Base-by-base conservation (phyloP, 2,888 invertebrate species). In the Torymus auratus region DNA sequence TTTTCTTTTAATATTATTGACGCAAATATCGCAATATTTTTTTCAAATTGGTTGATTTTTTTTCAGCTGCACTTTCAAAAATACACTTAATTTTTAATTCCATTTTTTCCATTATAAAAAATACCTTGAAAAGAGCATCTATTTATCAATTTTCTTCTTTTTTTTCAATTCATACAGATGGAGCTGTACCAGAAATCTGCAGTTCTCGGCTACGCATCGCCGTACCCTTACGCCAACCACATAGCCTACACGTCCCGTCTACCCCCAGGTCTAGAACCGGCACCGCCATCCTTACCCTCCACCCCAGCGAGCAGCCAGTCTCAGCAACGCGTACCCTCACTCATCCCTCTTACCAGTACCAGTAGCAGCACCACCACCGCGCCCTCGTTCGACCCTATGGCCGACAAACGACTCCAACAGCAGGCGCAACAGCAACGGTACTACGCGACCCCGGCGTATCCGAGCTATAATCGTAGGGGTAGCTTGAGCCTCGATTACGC, bases 181-280 rank as follows among this genome's bases (percentile, higher is more conserved):
- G 62, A 78, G 1, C 20, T 73, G 0, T 78, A 69, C 52, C 55
- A 68, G 20, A 78, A 68, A 14, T 13, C 67, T 1, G 1, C 62
- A 10, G 13, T 50, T 0, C 11, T 73, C 15, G 15, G 15, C 10
- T 68, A 62, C 50, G 41, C 11, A 3, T 12, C 53, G 1, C 56
- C 55, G 4, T 73, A 73, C 10, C 73, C 72, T 0, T 78, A 71
- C 53, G 23, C 15, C 5, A 10, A 53, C 20, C 7, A 58, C 12
- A n/a, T 74, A n/a, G 5, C 74, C 0, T 74, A 69, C 13, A 14
- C 56, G n/a, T n/a, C n/a, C 11, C 77, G 64, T 7, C 13, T 61
- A 17, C 17, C 60, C 3, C n/a, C 60, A 41, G 41, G 41, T 1
- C 7, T 41, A 7, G 41, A 41, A 41, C 1, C 41, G 7, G 7